Conservation (phyloP, 2,888 invertebrate species). For the Drosophila meridiana region DNA sequence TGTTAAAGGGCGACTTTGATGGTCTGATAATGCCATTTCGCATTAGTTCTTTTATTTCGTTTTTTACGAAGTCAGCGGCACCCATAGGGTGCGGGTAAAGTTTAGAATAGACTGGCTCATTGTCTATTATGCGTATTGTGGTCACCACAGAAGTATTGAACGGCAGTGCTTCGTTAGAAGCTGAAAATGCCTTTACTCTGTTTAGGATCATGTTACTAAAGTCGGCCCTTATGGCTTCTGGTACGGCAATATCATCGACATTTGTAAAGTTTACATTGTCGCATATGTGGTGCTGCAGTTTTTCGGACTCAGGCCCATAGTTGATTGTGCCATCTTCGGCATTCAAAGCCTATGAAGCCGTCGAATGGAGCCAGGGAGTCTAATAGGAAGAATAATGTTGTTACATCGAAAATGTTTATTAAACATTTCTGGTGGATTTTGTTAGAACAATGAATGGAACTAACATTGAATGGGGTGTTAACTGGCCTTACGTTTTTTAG, state of each 20-base stretch:
- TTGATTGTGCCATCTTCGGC: background rate
- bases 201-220: background rate
- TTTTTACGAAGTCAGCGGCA: background rate
- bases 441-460: background rate
- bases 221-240: background rate
- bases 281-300: background rate
- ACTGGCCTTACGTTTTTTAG: background rate
- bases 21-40: background rate
- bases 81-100: background rate
- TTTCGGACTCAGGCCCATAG: background rate
- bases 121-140: background rate
- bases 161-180: background rate
- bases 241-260: background rate
- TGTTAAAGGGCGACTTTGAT: background rate
- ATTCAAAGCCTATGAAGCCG: background rate
- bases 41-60: background rate
- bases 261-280: background rate
- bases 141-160: constrained; percentile 5
- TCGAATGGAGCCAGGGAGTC: background rate
- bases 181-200: background rate
- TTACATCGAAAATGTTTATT: background rate
- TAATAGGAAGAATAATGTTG: background rate
- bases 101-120: constrained; percentile 4
- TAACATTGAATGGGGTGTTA: background rate
- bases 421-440: background rate